These are phyloP conservation scores for Dolichoris vasculosae DNA, from an alignment of 1,140 invertebrate species.

Conservation along the genomic window DNA sequence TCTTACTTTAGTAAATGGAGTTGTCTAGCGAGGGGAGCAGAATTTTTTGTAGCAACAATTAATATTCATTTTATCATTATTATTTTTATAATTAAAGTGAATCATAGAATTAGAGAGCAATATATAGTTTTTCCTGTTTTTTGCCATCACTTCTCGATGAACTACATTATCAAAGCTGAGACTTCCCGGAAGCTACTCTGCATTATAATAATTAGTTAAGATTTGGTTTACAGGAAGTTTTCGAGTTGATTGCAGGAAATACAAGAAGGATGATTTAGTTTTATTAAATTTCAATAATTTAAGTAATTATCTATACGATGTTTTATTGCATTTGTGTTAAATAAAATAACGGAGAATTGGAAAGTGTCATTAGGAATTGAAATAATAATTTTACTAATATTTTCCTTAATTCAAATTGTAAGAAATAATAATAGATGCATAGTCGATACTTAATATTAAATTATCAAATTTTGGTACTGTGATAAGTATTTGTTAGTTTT, in stretches of 20 bases:
- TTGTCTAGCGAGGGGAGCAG: neutral
- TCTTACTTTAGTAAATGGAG: slow-evolving; percentile 41
- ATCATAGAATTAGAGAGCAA: neutral
- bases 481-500: no score
- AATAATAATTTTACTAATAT: no score
- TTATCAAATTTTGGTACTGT: no score
- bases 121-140: slow-evolving; percentile 40
- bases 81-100: slow-evolving; percentile 13
- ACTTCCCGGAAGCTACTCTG: slow-evolving; percentile 14
- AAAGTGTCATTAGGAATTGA: no score
- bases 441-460: no score
- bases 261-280: neutral
- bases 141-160: slow-evolving; percentile 30
- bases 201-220: slow-evolving; percentile 24
- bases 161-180: slow-evolving; percentile 34
- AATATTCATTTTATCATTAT: neutral
- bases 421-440: no score
- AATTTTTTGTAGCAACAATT: neutral
- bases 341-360: neutral
- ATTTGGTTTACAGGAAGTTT: slow-evolving; percentile 8
- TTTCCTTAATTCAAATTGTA: no score
- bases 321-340: neutral
- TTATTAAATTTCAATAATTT: neutral
- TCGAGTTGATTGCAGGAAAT: neutral
- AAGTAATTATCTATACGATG: neutral